These are phyloP conservation scores for Myopa testacea DNA, from an alignment of 2,888 invertebrate genomes.

Conservation along the genomic window DNA sequence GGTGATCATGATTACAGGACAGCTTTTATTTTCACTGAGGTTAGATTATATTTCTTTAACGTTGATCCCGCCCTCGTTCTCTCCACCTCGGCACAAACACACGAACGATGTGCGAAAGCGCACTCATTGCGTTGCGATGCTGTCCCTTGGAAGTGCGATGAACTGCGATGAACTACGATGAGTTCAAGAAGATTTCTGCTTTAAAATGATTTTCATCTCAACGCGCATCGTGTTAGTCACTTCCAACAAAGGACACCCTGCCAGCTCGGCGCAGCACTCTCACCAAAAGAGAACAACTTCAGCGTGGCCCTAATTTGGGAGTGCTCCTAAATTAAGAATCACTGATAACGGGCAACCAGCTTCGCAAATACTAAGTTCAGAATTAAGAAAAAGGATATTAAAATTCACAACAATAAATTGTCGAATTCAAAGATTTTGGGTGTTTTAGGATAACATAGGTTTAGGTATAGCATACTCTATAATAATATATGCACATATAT, in stretches of 20 bases:
- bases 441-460: too few species aligned
- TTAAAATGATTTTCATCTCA: conserved; percentile 27
- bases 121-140: not conserved
- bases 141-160: not conserved
- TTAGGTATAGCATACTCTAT: too few species aligned
- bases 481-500: too few species aligned
- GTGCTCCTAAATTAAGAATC: not conserved
- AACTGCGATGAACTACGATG: not conserved
- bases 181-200: not conserved
- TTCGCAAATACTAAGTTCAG: too few species aligned
- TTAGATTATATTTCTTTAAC: not conserved
- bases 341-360: not conserved
- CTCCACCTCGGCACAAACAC: not conserved
- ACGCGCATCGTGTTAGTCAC: conserved; percentile 17
- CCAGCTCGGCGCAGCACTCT: not conserved
- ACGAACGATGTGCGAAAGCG: conserved; percentile 16
- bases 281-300: not conserved
- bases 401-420: too few species aligned
- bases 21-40: conserved; percentile 6
- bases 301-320: conserved; percentile 11
- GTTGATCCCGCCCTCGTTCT: conserved; percentile 10
- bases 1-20: not conserved
- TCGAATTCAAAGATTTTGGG: too few species aligned
- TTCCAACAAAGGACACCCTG: conserved; percentile 9
- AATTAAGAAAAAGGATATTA: too few species aligned